Percentiles rank a stretch among this genome's conserved stretches.
phyloP scores from a whole-genome alignment of 2,797 vertebrate genomes.

The Sphaeramia orbicularis region DNA sequence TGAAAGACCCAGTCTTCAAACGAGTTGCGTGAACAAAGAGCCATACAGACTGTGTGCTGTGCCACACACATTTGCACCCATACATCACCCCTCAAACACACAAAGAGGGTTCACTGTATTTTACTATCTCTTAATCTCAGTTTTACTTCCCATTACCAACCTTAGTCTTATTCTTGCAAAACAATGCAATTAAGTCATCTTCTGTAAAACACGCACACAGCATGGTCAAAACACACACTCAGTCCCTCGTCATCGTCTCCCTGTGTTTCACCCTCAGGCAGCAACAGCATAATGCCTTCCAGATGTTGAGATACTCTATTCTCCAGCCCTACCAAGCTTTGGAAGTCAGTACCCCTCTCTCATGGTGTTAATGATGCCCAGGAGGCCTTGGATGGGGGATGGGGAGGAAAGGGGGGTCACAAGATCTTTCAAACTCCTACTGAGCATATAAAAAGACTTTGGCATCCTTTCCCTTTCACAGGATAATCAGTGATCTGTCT shows the following conservation, averaged over 20 bases:
- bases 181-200: constrained; percentile 63
- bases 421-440: constrained; percentile 65
- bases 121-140: constrained; percentile 58
- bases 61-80: constrained; percentile 23
- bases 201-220: constrained; percentile 47
- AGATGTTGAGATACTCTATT: constrained; percentile 80
- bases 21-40: constrained; percentile 77
- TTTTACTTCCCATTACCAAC: constrained; percentile 29
- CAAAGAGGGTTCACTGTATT: constrained; percentile 40
- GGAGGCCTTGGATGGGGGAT: constrained; percentile 58
- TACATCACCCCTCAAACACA: constrained; percentile 25
- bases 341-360: constrained; percentile 72
- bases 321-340: constrained; percentile 69
- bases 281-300: constrained; percentile 83
- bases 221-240: constrained; percentile 51
- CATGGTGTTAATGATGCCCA: constrained; percentile 80
- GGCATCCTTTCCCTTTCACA: constrained; percentile 76
- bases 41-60: constrained; percentile 64
- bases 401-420: constrained; percentile 32
- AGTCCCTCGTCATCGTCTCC: constrained; percentile 57
- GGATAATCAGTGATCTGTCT: constrained; percentile 68
- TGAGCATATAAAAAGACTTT: constrained; percentile 62
- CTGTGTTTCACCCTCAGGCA: constrained; percentile 72
- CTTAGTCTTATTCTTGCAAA: constrained; percentile 52
- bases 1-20: constrained; percentile 77